Base-by-base conservation (phyloP, 2,888 invertebrate species). In the Buathra laborator region DNA sequence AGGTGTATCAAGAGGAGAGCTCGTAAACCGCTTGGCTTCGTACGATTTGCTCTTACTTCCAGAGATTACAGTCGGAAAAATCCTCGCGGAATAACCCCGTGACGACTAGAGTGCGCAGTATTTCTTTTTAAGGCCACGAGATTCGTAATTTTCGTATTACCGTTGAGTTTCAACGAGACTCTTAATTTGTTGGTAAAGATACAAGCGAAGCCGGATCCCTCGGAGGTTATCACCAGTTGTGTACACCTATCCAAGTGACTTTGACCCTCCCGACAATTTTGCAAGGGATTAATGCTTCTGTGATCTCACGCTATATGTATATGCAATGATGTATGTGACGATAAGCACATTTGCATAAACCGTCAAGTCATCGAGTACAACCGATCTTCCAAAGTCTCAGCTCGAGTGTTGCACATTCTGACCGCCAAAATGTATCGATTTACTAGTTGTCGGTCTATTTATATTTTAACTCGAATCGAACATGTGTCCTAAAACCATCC, bases 21-120 rank as follows among this genome's bases (percentile, higher is more conserved):
- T 83, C 83, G 75, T 86, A 85, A 81, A 84, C 70, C 68, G 77
- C 77, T 75, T 48, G 78, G 53, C 53, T 62, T 78, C 68, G 59
- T 51, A 78, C 44, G 46, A 6, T 44, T 66, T 32, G 64, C 51
- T 71, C 56, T 66, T 37, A 19, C 37, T 56, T 32, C 62, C 16
- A 29, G 53, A 74, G 78, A 83, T 83, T 78, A 78, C 43, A 74
- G 74, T 77, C 19, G 56, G 48, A 24, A n/a, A 59, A 68, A 68
- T 72, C 48, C 78, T 74, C 51, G 51, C 51, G 51, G 68, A 78
- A 67, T 83, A 62, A 74, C 72, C 68, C 56, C 43, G 44, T n/a
- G 62, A 62, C 37, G 62, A 32, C 12, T 14, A 51, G 62, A 32
- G 9, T 14, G 62, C 37, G 29, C 62, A 14, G 37, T 62, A 62